phyloP scores from a whole-genome alignment of 1,140 invertebrate species.

The Apis dorsata region DNA sequence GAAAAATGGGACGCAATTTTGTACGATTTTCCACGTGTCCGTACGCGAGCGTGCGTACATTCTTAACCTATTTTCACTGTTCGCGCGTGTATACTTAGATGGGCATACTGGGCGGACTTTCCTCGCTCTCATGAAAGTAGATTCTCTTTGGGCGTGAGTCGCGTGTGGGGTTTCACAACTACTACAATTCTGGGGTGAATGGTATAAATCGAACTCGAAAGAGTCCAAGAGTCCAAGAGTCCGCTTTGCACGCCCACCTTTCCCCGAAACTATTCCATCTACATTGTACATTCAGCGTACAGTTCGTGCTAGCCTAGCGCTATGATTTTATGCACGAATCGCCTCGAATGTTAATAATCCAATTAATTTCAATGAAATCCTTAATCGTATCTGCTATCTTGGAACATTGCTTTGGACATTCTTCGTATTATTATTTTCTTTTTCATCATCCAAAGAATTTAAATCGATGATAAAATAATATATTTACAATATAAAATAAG shows the following conservation, averaged over 20 bases:
- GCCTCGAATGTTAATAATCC: not conserved
- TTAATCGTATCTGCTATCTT: not conserved
- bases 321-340: conserved; percentile 10
- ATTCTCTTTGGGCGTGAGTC: conserved; percentile 42
- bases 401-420: not conserved
- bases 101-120: conserved; percentile 1
- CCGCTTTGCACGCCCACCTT: conserved; percentile 12
- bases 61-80: too few relatives aligned
- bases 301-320: not conserved
- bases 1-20: too few relatives aligned
- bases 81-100: not conserved
- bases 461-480: too few relatives aligned
- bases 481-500: not conserved
- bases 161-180: conserved; percentile 21
- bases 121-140: conserved; percentile 45
- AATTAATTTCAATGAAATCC: not conserved
- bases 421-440: not conserved
- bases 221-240: conserved; percentile 17
- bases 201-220: conserved; percentile 28
- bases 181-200: conserved; percentile 27
- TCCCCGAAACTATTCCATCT: conserved; percentile 30
- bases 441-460: too few relatives aligned
- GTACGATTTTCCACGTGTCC: not conserved
- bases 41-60: too few relatives aligned
- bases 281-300: not conserved